These are phyloP conservation scores for Corythornis vintsioides DNA, from an alignment of 2,113 vertebrate genomes.

Conservation along the genomic window DNA sequence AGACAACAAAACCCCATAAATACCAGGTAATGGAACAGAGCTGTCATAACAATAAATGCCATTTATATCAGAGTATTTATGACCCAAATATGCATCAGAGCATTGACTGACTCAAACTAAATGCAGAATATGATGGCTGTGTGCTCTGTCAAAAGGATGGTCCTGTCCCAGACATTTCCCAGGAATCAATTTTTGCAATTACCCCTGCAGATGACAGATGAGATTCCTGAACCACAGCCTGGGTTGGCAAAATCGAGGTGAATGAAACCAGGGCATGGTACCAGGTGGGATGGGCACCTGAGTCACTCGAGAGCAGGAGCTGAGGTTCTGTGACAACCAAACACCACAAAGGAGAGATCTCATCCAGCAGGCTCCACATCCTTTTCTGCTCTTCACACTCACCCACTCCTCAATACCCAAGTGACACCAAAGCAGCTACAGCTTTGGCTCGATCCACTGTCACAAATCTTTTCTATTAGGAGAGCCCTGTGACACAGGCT, in stretches of 20 bases:
- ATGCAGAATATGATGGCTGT: slow-evolving; percentile 11
- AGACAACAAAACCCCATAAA: slow-evolving; percentile 36
- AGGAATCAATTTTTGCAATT: slow-evolving; percentile 40
- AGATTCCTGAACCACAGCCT: neutral
- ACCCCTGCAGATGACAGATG: neutral
- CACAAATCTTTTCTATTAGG: neutral
- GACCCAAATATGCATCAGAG: slow-evolving; percentile 49
- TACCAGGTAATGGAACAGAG: slow-evolving; percentile 29
- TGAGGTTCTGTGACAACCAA: neutral
- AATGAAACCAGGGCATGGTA: neutral
- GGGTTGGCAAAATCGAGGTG: neutral
- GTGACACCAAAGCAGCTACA: neutral
- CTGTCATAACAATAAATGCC: slow-evolving; percentile 45
- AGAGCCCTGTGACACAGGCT: neutral
- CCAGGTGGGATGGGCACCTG: neutral
- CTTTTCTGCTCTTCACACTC: neutral
- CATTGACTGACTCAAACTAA: slow-evolving; percentile 58
- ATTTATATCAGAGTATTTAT: slow-evolving; percentile 44
- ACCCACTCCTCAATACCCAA: neutral
- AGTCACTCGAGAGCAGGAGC: neutral
- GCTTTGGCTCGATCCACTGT: neutral
- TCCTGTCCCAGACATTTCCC: neutral
- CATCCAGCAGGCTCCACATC: neutral
- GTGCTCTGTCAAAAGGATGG: slow-evolving; percentile 27
- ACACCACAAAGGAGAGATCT: neutral